Percentiles rank a stretch among this genome's conserved stretches.
phyloP scores from a whole-genome alignment of 2,888 invertebrate genomes.

The Acheta domesticus region DNA sequence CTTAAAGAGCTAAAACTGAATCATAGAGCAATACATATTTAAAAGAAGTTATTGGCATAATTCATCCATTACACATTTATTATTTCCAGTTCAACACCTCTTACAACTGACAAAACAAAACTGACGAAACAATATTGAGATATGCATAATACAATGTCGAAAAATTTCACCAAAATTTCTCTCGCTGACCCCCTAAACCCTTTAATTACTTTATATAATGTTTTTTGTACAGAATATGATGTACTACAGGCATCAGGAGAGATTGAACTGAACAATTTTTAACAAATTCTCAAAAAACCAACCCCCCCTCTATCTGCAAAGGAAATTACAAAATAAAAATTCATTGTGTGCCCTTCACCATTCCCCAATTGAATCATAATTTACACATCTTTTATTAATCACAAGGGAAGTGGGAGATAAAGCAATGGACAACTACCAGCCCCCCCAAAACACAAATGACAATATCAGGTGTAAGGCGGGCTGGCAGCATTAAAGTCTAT shows the following conservation, averaged over 20 bases:
- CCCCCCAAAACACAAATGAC: neutral
- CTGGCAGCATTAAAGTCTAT: neutral
- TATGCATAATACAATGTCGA: neutral
- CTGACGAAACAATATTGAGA: conserved; percentile 1
- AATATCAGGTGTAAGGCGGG: neutral
- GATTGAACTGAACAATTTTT: neutral
- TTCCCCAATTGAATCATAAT: neutral
- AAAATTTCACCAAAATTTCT: neutral
- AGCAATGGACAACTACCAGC: neutral
- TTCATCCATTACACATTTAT: neutral
- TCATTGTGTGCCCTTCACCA: neutral
- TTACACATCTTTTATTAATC: neutral
- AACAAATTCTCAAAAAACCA: neutral
- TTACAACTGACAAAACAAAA: conserved; percentile 9
- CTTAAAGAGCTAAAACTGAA: neutral
- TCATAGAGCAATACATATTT: neutral
- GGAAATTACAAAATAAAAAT: neutral
- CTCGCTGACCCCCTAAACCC: too few species aligned
- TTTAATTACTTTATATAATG: too few species aligned
- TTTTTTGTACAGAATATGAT: neutral
- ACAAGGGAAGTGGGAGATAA: neutral
- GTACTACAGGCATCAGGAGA: conserved; percentile 6
- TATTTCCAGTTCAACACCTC: neutral
- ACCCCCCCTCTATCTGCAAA: neutral
- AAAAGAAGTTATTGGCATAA: conserved; percentile 1